These are phyloP conservation scores for Momotus momota DNA, from an alignment of 2,797 vertebrate species.

Conservation along the genomic window DNA sequence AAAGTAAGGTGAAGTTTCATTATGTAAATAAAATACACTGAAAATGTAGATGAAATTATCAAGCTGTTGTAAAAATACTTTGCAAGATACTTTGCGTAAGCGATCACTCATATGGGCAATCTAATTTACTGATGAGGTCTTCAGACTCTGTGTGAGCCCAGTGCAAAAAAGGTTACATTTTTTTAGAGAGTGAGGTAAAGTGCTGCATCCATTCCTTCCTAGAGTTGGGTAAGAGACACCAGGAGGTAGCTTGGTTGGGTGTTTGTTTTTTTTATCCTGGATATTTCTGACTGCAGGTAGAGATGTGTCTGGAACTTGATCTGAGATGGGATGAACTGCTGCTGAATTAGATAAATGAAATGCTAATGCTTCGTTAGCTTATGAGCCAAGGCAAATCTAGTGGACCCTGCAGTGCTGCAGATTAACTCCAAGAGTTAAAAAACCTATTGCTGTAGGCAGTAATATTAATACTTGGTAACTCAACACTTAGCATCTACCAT, in stretches of 20 bases:
- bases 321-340: neutral
- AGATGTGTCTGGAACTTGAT: neutral
- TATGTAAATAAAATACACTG: neutral
- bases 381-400: neutral
- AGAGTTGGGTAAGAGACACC: neutral
- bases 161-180: neutral
- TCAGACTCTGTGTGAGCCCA: neutral
- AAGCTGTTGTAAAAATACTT: neutral
- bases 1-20: neutral
- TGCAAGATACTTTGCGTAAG: neutral
- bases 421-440: neutral
- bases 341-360: neutral
- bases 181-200: neutral
- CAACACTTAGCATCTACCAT: neutral
- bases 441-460: neutral
- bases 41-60: neutral
- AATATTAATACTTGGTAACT: neutral
- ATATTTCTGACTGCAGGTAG: neutral
- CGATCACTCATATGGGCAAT: neutral
- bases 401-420: neutral
- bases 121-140: neutral
- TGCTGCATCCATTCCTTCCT: neutral
- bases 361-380: neutral
- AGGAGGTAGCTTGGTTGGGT: neutral
- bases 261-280: neutral